Evolutionary conservation across 2,113 vertebrate genomes (phyloP), one percentile per base, ranked within the genome.

Genomic region (Turdus rufiventris): DNA sequence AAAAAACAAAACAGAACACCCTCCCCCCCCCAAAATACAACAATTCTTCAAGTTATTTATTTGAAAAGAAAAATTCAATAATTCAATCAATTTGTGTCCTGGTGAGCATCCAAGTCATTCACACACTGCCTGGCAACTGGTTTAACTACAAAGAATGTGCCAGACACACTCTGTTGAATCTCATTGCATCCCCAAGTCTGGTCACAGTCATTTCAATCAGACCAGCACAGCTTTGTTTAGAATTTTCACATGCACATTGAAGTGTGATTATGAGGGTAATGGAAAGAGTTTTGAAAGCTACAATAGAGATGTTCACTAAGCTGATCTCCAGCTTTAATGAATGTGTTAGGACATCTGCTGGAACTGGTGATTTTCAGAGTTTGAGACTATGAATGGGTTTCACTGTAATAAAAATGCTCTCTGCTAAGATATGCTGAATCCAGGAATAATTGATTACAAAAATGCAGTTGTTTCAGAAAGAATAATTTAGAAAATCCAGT

Each of bases 341-440:
- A 33, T 14, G 12, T 6, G 2, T 48, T 85, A 57, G n/a, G n/a
- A 85, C 0, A 0, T 48, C 42, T 62, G 19, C 15, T 77, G 34
- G 21, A 58, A 50, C 14, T 45, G 43, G 18, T 71, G 34, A 67
- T 62, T 85, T 87, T 73, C 47, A 62, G 45, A 68, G 51, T 31
- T 89, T 0, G 7, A 57, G 47, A 45, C 53, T 19, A 54, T 36
- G 53, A 29, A 50, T 67, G 34, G 47, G 1, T 71, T 89, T 89
- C 13, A 36, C 6, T 50, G 20, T n/a, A 65, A 63, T 74, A 75
- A 87, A 79, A 45, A 54, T n/a, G 23, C 9, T 47, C 24, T 80
- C 60, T 50, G 18, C 34, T 62, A 70, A 17, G 14, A 12, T 45
- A 58, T 14, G 18, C 12, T 56, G 53, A 91, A 63, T 82, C 28